Percentiles rank a stretch among this genome's conserved stretches.
phyloP scores from a whole-genome alignment of 2,113 vertebrate genomes.

The Brachyhypopomus occidentalis region DNA sequence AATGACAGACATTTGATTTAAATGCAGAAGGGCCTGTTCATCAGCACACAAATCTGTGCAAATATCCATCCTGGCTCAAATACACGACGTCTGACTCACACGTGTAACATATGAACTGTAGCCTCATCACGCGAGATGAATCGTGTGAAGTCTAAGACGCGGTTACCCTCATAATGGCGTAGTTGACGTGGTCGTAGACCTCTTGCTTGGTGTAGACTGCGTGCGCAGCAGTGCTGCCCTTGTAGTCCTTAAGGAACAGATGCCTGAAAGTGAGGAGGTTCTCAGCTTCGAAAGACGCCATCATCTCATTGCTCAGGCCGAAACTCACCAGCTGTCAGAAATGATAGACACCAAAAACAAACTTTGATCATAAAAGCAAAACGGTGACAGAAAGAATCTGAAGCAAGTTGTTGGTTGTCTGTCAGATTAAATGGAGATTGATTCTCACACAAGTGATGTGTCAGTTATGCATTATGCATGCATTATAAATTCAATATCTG shows the following conservation, averaged over 20 bases:
- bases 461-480: too few species aligned
- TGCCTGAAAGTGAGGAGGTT: constrained; percentile 90
- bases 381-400: not conserved
- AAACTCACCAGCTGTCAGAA: constrained; percentile 86
- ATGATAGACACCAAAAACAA: not conserved
- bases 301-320: constrained; percentile 95
- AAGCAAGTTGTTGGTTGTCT: not conserved
- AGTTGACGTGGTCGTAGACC: constrained; percentile 84
- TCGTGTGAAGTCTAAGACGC: too few species aligned
- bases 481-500: too few species aligned
- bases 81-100: too few species aligned
- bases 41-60: too few species aligned
- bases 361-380: not conserved
- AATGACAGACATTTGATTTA: too few species aligned
- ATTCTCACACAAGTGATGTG: too few species aligned
- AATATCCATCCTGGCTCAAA: too few species aligned
- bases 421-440: not conserved
- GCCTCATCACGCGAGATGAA: too few species aligned
- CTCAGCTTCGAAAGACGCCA: constrained; percentile 93
- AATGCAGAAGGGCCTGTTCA: too few species aligned
- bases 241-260: constrained; percentile 89
- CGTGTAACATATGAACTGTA: too few species aligned
- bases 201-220: constrained; percentile 86
- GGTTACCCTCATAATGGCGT: constrained; percentile 81
- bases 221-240: constrained; percentile 76